A percentile compares a stretch with the other conserved stretches of the same genome.
Evolutionary conservation across 2,888 invertebrate species (phyloP).

Genomic region (Harpalus rufipes): DNA sequence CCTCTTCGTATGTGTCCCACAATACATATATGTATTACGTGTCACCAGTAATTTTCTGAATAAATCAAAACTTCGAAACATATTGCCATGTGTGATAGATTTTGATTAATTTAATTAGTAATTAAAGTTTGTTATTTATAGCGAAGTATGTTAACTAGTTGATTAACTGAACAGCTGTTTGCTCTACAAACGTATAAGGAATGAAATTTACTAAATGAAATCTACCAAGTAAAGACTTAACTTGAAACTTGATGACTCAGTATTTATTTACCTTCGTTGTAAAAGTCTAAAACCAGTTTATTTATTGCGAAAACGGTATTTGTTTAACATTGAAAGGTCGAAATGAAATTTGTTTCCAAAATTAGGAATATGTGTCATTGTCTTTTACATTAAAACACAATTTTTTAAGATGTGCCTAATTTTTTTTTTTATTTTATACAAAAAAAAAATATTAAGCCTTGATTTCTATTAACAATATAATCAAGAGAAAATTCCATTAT

Average conservation of each 20-base stretch:
- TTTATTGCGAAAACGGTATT: constrained; percentile 26
- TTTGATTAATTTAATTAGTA: constrained; percentile 47
- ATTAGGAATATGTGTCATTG: constrained; percentile 40
- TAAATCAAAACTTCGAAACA: constrained; percentile 27
- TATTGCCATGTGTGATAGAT: constrained; percentile 2
- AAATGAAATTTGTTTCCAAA: constrained; percentile 19
- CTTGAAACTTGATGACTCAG: constrained; percentile 54
- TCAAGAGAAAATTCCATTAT: too few species aligned
- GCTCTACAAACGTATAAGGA: constrained; percentile 57
- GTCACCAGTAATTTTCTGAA: background rate
- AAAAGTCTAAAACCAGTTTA: constrained; percentile 48
- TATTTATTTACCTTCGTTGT: constrained; percentile 42
- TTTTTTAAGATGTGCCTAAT: too few species aligned
- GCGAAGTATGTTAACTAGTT: constrained; percentile 58
- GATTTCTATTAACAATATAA: background rate
- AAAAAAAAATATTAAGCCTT: background rate
- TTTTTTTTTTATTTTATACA: background rate
- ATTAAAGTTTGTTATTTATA: constrained; percentile 23
- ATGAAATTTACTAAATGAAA: constrained; percentile 20
- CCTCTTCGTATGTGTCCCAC: constrained; percentile 8
- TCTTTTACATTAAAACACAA: background rate
- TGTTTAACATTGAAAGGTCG: background rate
- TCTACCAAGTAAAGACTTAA: constrained; percentile 41
- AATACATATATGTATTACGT: background rate
- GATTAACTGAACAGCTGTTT: constrained; percentile 54